These are phyloP conservation scores for Bicyclus anynana DNA, from an alignment of 1,140 invertebrate species.

Conservation along the genomic window DNA sequence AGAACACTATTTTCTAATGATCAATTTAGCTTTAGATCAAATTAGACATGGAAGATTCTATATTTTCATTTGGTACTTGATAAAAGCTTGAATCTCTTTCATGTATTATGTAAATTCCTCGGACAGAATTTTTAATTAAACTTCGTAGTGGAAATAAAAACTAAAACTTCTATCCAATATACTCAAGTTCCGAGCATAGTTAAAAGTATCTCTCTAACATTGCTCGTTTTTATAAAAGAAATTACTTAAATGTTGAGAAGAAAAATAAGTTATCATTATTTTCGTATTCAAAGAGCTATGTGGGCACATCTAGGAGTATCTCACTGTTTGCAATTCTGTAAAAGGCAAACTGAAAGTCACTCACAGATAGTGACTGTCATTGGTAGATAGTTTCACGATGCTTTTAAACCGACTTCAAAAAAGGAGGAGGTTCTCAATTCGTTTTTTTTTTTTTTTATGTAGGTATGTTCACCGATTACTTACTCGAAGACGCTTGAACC, in stretches of 20 bases:
- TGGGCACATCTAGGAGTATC: neutral
- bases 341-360: neutral
- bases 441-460: too few relatives aligned
- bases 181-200: neutral
- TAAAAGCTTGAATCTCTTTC: too few relatives aligned
- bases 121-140: neutral
- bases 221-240: neutral
- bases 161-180: neutral
- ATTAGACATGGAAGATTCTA: too few relatives aligned
- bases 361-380: neutral
- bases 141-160: neutral
- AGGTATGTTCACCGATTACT: too few relatives aligned
- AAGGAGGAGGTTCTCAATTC: too few relatives aligned
- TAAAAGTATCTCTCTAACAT: neutral
- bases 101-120: too few relatives aligned
- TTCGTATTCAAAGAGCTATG: neutral
- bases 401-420: neutral
- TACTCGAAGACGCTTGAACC: too few relatives aligned
- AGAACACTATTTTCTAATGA: neutral
- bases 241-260: neutral
- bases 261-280: neutral
- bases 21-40: neutral
- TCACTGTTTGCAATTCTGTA: neutral
- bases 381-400: neutral
- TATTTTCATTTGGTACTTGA: too few relatives aligned